Base-by-base conservation (phyloP, 2,797 vertebrate genomes). In the Hemibagrus guttatus region DNA sequence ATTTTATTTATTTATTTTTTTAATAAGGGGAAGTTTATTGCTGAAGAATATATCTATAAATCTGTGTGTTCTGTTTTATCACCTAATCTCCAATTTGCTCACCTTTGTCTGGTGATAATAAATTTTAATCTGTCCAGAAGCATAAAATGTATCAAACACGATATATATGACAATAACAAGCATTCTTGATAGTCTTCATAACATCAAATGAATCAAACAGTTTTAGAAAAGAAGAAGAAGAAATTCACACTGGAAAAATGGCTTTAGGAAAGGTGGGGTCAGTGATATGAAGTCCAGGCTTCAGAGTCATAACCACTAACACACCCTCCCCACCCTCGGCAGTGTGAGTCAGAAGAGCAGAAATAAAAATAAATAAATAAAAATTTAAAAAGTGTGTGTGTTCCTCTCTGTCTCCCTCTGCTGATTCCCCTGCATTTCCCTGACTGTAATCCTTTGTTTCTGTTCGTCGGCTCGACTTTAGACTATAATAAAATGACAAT, bases 311-410 rank as follows among this genome's bases (percentile, higher is more conserved):
- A 79, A 66, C 63, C 69, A 58, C 69, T 19, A 49, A 46, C 26
- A 85, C 72, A 84, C 63, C 54, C 63, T 79, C 19, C n/a, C 6
- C 52, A 17, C 35, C 84, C 78, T 85, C 54, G 49, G 58, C 21
- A 66, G 49, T 64, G 72, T 71, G 86, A 82, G 87, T 84, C 83
- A 85, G 86, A 54, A 28, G 76, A 69, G 69, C 7, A 26, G n/a
- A 6, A 16, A 66, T 7, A 56, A 78, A 82, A 72, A 26, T 12
- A 6, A 16, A 66, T 7, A 56, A 78, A 82, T 66, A 46, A 46
- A 12, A 1, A 1, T 4, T 35, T 19, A 58, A 0, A 69, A 39
- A 39, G 9, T 8, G 23, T 49, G 71, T 26, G 21, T 58, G 17
- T 46, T 59, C 46, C 28, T 56, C 61, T 61, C 56, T 85, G 63